Evolutionary conservation across 2,797 vertebrate genomes (phyloP).

Genomic region (Spondyliosoma cantharus): DNA sequence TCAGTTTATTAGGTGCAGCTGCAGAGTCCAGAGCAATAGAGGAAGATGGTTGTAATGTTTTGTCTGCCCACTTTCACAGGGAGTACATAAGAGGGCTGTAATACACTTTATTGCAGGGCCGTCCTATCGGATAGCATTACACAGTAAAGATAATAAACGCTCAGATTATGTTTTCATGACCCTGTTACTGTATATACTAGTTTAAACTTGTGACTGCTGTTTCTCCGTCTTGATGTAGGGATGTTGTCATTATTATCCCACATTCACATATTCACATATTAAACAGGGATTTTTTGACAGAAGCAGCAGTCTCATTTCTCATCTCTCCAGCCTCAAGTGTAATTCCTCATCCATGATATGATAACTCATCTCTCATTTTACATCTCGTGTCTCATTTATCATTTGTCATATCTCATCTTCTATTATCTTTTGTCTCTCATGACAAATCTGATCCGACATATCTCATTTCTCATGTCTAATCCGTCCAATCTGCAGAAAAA

Average conservation of each 20-base stretch:
- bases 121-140: not conserved
- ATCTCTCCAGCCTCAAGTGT: too few relatives aligned
- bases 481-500: too few relatives aligned
- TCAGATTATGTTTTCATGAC: not conserved
- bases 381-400: not conserved
- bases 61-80: conserved; percentile 7
- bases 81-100: not conserved
- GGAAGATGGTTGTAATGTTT: conserved; percentile 18
- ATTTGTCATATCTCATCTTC: not conserved
- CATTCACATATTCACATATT: not conserved
- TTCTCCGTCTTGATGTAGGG: not conserved
- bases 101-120: not conserved
- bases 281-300: not conserved
- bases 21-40: conserved; percentile 9
- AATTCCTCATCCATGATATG: not conserved
- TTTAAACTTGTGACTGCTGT: not conserved
- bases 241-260: not conserved
- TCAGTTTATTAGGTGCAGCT: conserved; percentile 51
- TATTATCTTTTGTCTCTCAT: too few relatives aligned
- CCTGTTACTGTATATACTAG: not conserved
- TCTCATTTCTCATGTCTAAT: too few relatives aligned
- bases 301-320: too few relatives aligned
- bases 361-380: too few relatives aligned
- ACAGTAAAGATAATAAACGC: not conserved
- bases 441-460: too few relatives aligned